Conservation (phyloP, 2,797 vertebrate species). For the Sebastes minor region DNA sequence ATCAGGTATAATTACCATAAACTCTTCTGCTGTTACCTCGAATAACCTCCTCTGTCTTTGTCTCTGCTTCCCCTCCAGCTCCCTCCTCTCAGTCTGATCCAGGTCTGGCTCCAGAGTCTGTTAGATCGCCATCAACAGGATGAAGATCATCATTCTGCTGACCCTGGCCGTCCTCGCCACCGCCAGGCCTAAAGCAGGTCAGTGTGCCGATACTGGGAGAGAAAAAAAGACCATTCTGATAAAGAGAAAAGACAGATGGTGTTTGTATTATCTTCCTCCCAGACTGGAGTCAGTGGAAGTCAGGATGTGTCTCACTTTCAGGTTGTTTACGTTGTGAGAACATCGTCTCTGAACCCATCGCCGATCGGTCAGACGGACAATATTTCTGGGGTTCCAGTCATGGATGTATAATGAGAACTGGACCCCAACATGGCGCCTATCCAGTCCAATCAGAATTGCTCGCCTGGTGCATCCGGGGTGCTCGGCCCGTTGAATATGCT, state of each 20-base stretch:
- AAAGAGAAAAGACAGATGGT: background rate
- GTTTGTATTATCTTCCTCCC: background rate
- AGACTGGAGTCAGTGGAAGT: background rate
- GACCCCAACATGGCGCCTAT: too few species aligned
- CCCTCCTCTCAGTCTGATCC: slow-evolving; percentile 40
- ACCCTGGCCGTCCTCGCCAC: slow-evolving; percentile 72
- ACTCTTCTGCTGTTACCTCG: background rate
- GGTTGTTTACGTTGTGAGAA: too few species aligned
- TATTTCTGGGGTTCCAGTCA: too few species aligned
- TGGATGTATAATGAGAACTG: too few species aligned
- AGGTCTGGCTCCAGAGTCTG: slow-evolving; percentile 8
- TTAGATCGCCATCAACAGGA: slow-evolving; percentile 18
- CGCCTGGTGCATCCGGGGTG: too few species aligned
- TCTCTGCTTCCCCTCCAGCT: background rate
- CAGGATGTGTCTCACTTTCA: background rate
- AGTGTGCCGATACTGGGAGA: slow-evolving; percentile 24
- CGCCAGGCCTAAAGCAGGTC: slow-evolving; percentile 83
- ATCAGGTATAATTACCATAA: background rate
- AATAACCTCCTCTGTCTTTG: background rate
- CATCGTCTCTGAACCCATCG: too few species aligned
- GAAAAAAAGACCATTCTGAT: background rate
- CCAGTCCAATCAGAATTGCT: too few species aligned
- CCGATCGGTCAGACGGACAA: too few species aligned
- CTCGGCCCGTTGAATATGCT: too few species aligned
- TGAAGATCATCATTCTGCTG: slow-evolving; percentile 83